These are phyloP conservation scores for Centruroides sculpturatus DNA, from an alignment of 1,140 invertebrate species.

Conservation along the genomic window DNA sequence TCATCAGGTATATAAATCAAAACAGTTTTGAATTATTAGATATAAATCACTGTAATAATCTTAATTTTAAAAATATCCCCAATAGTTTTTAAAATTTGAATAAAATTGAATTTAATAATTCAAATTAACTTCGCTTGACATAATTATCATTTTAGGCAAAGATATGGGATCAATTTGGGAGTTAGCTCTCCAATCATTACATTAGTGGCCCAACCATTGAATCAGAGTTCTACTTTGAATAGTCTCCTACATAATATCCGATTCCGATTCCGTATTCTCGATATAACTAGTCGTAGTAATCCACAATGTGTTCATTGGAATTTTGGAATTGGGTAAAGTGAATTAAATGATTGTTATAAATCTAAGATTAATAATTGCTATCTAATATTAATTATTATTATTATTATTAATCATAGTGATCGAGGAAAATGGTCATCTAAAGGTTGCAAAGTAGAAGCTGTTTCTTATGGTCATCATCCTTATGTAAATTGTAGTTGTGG, in stretches of 20 bases:
- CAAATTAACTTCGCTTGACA: no score
- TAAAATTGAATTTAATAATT: no score
- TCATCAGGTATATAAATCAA: constrained; percentile 43
- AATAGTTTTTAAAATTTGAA: no score
- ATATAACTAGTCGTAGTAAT: constrained; percentile 23
- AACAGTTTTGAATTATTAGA: no score
- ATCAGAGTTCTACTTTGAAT: constrained; percentile 8
- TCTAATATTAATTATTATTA: constrained; percentile 8
- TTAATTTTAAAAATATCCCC: no score
- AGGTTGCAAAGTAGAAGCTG: constrained; percentile 66
- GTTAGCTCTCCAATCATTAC: constrained; percentile 68
- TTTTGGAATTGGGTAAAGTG: no score
- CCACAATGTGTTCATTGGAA: constrained; percentile 33
- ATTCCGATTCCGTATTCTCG: constrained; percentile 13
- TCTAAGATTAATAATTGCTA: no score
- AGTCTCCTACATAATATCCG: constrained; percentile 5
- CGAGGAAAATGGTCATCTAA: constrained; percentile 71
- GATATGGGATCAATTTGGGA: constrained; percentile 74
- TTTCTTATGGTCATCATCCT: constrained; percentile 35
- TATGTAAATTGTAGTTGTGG: constrained; percentile 89
- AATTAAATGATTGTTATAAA: no score
- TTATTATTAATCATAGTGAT: constrained; percentile 25
- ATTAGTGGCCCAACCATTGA: constrained; percentile 56
- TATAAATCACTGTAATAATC: no score
- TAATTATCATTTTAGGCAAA: constrained; percentile 28